A percentile compares a stretch with the other conserved stretches of the same genome.
These are phyloP conservation scores for Gastrophryne carolinensis DNA, from an alignment of 2,797 vertebrate genomes.

Conservation along the genomic window DNA sequence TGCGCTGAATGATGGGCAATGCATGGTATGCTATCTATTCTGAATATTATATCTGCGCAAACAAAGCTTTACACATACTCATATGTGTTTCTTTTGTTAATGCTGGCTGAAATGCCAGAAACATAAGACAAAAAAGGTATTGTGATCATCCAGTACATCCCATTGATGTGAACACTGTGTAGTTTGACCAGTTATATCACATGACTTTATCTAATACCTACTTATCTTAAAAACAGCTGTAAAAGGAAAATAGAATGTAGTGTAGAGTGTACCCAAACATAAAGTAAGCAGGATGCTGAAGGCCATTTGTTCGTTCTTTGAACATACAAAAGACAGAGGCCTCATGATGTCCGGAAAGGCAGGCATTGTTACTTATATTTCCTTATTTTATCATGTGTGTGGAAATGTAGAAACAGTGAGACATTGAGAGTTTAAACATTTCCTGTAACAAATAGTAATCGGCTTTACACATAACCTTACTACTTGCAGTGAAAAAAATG, in stretches of 20 bases:
- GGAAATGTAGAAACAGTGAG: too few relatives aligned
- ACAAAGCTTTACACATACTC: not conserved
- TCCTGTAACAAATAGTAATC: too few relatives aligned
- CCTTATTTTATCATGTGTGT: not conserved
- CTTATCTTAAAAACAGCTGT: not conserved
- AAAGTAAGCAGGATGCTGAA: not conserved
- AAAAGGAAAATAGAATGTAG: not conserved
- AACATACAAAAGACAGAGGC: not conserved
- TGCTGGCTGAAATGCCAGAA: not conserved
- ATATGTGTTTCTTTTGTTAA: not conserved
- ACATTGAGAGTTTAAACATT: too few relatives aligned
- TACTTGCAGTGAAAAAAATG: too few relatives aligned
- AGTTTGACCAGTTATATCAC: not conserved
- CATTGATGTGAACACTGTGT: not conserved
- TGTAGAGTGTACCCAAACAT: not conserved
- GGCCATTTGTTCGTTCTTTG: not conserved
- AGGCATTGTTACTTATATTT: not conserved
- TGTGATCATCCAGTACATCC: not conserved
- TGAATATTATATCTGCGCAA: not conserved
- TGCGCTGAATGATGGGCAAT: slow-evolving; percentile 2
- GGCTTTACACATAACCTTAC: too few relatives aligned
- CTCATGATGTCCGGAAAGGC: not conserved
- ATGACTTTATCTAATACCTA: not conserved
- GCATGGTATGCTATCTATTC: slow-evolving; percentile 6
- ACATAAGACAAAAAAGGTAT: not conserved